Percentiles rank a stretch among this genome's conserved stretches.
Evolutionary conservation across 2,888 invertebrate genomes (phyloP).

Genomic region (Agonum fuliginosum): DNA sequence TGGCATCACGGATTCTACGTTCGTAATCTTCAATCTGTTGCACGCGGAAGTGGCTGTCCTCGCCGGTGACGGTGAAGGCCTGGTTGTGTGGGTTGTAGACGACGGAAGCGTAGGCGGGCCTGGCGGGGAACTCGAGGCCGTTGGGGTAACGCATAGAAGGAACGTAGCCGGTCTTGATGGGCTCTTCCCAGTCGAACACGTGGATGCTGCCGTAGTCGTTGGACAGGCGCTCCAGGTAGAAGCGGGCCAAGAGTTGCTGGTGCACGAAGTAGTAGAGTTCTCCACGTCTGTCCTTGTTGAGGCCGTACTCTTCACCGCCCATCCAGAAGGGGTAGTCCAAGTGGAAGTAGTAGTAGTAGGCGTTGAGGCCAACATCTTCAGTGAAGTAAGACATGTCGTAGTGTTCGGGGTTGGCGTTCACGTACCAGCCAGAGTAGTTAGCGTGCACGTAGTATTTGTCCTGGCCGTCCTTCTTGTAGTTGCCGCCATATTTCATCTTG

Average conservation of each 20-base stretch:
- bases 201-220: conserved; percentile 81
- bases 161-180: conserved; percentile 77
- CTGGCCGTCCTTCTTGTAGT: conserved; percentile 64
- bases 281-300: conserved; percentile 78
- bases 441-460: conserved; percentile 76
- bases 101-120: conserved; percentile 76
- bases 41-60: conserved; percentile 74
- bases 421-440: conserved; percentile 78
- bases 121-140: conserved; percentile 80
- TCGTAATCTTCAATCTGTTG: conserved; percentile 72
- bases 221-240: conserved; percentile 84
- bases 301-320: conserved; percentile 74
- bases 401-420: conserved; percentile 75
- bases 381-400: conserved; percentile 80
- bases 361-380: conserved; percentile 82
- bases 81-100: conserved; percentile 67
- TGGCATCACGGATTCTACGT: conserved; percentile 76
- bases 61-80: conserved; percentile 68
- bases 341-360: conserved; percentile 79
- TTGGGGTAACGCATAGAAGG: conserved; percentile 79
- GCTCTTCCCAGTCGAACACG: conserved; percentile 74
- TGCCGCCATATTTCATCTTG: conserved; percentile 75
- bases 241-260: conserved; percentile 82
- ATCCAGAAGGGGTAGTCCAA: conserved; percentile 81
- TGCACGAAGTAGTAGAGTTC: conserved; percentile 80